A percentile compares a stretch with the other conserved stretches of the same genome.
These are phyloP conservation scores for Pituophis catenifer DNA, from an alignment of 2,113 vertebrate species.

Conservation along the genomic window DNA sequence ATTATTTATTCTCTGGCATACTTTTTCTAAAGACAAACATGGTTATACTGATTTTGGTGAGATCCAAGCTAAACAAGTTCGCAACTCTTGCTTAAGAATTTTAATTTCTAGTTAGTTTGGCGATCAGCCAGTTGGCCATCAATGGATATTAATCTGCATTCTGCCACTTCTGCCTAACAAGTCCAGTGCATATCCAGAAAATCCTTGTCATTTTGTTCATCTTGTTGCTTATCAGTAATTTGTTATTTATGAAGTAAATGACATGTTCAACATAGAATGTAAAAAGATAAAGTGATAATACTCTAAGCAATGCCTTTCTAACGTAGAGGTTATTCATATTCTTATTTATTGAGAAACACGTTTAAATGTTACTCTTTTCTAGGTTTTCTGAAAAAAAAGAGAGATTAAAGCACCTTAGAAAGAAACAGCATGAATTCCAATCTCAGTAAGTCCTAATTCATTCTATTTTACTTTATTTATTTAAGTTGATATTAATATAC, in stretches of 20 bases:
- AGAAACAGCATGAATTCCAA: constrained; percentile 87
- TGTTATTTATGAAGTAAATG: neutral
- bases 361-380: constrained; percentile 44
- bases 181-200: neutral
- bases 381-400: constrained; percentile 91
- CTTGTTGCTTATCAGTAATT: neutral
- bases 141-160: neutral
- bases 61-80: neutral
- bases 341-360: neutral
- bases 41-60: neutral
- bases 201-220: constrained; percentile 10
- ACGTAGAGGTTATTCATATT: neutral
- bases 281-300: neutral
- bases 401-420: constrained; percentile 82
- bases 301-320: neutral
- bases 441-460: constrained; percentile 79
- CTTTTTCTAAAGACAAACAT: neutral
- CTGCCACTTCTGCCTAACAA: neutral
- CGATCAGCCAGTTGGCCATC: neutral
- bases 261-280: neutral
- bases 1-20: neutral
- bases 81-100: neutral
- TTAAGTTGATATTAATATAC: neutral
- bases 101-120: neutral
- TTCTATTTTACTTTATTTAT: constrained; percentile 29